Evolutionary conservation across 2,888 invertebrate species (phyloP).

Genomic region (Drosophila formosana): DNA sequence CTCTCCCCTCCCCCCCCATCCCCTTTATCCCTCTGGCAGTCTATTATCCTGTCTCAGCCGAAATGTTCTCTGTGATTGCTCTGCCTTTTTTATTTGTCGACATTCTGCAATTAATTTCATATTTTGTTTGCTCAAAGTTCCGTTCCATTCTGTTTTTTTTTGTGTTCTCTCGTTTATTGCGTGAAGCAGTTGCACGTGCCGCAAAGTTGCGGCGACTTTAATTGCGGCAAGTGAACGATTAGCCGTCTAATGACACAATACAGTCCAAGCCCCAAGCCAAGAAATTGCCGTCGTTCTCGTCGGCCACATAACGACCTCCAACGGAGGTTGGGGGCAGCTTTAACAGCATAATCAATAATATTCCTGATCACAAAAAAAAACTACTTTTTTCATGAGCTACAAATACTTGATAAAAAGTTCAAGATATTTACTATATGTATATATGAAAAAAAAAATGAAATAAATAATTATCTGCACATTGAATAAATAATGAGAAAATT

Average conservation of each 20-base stretch:
- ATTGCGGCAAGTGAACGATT: slow-evolving; percentile 22
- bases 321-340: background rate
- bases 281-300: background rate
- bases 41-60: slow-evolving; percentile 2
- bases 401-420: no score
- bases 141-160: background rate
- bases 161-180: background rate
- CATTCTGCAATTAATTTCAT: slow-evolving; percentile 19
- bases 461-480: no score
- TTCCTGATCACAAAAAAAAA: background rate
- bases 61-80: slow-evolving; percentile 15
- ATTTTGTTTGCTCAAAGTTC: slow-evolving; percentile 10
- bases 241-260: slow-evolving; percentile 8
- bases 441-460: no score
- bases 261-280: background rate
- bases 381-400: background rate
- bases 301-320: background rate
- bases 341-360: slow-evolving; percentile 3
- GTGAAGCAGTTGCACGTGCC: slow-evolving; percentile 18
- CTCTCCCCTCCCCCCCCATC: background rate
- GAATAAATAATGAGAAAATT: no score
- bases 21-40: background rate
- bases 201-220: slow-evolving; percentile 5
- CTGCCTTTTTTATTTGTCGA: background rate
- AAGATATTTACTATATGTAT: no score